These are phyloP conservation scores for Siniperca knerii DNA, from an alignment of 2,113 vertebrate genomes.

Conservation along the genomic window DNA sequence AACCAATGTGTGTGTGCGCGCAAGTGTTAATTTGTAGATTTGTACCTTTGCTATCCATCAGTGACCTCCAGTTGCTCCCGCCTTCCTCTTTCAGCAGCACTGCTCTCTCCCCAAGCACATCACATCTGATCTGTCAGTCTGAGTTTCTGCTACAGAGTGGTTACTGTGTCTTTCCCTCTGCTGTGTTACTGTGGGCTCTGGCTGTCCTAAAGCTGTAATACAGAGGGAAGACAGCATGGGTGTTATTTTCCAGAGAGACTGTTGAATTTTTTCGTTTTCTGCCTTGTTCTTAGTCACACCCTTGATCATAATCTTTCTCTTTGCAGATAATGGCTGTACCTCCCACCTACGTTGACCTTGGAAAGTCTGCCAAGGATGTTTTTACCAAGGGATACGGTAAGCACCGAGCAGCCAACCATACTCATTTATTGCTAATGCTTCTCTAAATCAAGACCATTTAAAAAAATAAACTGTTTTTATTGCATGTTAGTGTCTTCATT, in stretches of 20 bases:
- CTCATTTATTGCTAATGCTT: background rate
- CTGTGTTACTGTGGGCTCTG: background rate
- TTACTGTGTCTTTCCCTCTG: slow-evolving; percentile 5
- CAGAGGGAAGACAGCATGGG: background rate
- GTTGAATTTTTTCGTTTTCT: background rate
- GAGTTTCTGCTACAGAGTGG: background rate
- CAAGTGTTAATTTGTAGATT: background rate
- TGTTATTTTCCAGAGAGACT: background rate
- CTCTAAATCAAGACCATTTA: too few species aligned
- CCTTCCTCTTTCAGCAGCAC: background rate
- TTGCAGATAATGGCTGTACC: slow-evolving; percentile 94
- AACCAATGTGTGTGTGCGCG: background rate
- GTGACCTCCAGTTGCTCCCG: slow-evolving; percentile 9
- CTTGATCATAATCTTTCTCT: slow-evolving; percentile 3
- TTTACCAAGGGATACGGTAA: slow-evolving; percentile 99
- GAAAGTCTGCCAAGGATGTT: slow-evolving; percentile 95
- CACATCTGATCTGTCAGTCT: slow-evolving; percentile 30
- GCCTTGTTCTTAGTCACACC: background rate
- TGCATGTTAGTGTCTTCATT: background rate
- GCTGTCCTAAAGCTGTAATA: background rate
- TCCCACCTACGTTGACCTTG: slow-evolving; percentile 93
- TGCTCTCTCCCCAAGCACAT: background rate
- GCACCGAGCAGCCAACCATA: background rate
- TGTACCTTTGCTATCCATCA: background rate
- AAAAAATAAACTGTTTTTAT: background rate